Conservation (phyloP, 2,888 invertebrate species). For the Tetragnatha montana region DNA sequence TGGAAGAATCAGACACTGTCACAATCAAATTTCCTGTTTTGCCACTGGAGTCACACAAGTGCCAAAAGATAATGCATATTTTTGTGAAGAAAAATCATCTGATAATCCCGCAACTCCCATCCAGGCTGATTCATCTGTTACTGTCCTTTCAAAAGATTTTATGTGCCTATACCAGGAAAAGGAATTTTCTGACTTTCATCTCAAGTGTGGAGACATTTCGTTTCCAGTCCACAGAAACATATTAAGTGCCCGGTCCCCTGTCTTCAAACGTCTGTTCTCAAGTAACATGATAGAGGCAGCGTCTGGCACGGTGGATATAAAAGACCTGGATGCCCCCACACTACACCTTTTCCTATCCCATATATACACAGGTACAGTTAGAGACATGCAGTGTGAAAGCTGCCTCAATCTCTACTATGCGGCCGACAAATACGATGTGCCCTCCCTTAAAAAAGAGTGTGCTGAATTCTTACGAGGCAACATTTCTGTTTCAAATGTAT, state of each 20-base stretch:
- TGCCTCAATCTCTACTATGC: neutral
- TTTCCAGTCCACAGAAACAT: neutral
- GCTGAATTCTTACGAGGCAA: neutral
- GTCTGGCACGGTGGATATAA: conserved; percentile 1
- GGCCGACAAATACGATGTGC: conserved; percentile 27
- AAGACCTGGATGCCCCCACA: neutral
- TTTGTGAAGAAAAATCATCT: too few relatives aligned
- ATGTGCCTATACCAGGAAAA: too few relatives aligned
- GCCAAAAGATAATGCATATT: too few relatives aligned
- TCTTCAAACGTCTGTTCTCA: neutral
- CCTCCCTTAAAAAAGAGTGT: conserved; percentile 14
- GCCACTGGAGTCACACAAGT: too few relatives aligned
- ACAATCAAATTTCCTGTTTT: too few relatives aligned
- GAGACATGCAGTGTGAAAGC: neutral
- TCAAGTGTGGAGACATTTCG: too few relatives aligned
- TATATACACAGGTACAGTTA: conserved; percentile 3
- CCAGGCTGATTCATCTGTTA: too few relatives aligned
- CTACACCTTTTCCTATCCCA: neutral
- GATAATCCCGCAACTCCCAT: too few relatives aligned
- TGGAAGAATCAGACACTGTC: too few relatives aligned
- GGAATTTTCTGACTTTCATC: too few relatives aligned
- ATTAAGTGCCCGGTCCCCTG: neutral
- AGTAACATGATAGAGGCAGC: neutral
- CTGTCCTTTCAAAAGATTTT: too few relatives aligned
- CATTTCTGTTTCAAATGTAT: neutral